These are phyloP conservation scores for Oceanodroma leucorhoa DNA, from an alignment of 2,797 vertebrate genomes.

Conservation along the genomic window DNA sequence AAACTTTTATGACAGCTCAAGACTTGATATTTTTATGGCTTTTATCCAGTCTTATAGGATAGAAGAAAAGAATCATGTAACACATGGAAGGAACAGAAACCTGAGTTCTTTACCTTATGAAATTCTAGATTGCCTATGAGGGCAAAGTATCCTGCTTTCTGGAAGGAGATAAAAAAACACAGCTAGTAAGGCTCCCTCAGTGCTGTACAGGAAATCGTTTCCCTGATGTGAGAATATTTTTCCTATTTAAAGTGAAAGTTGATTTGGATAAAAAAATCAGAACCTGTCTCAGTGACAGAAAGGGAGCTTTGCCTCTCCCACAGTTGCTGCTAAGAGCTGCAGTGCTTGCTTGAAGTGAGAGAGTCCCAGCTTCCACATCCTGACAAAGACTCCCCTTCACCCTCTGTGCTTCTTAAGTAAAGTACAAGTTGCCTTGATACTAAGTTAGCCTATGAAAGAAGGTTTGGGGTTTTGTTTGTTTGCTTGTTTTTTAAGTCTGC, in stretches of 20 bases:
- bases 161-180: background rate
- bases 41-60: background rate
- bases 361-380: background rate
- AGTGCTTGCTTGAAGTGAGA: background rate
- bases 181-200: background rate
- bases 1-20: background rate
- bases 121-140: background rate
- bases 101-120: background rate
- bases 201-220: background rate
- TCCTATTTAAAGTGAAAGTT: background rate
- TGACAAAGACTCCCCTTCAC: background rate
- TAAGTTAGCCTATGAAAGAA: background rate
- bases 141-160: background rate
- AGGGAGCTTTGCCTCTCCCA: background rate
- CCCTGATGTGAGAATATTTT: background rate
- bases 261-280: background rate
- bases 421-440: background rate
- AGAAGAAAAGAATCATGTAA: background rate
- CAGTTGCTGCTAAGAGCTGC: background rate
- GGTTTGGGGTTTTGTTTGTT: background rate
- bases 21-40: background rate
- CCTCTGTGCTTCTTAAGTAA: background rate
- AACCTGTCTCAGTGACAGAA: background rate
- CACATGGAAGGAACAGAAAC: background rate
- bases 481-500: background rate